Evolutionary conservation across 2,888 invertebrate species (phyloP).

Genomic region (Patella caerulea): DNA sequence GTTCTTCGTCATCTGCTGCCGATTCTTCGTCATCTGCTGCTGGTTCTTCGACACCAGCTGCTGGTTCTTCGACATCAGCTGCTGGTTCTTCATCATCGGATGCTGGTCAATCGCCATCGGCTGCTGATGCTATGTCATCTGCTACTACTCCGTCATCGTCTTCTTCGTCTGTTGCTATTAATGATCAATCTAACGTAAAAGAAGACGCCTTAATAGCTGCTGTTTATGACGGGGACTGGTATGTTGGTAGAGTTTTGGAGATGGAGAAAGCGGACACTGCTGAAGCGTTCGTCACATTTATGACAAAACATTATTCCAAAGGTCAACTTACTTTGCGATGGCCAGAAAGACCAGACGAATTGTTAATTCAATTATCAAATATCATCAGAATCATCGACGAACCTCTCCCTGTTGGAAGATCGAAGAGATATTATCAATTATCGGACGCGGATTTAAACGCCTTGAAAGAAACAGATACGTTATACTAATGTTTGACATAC

Average conservation of each 20-base stretch:
- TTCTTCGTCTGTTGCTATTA: not conserved
- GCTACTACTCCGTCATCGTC: too few relatives aligned
- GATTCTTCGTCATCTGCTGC: too few relatives aligned
- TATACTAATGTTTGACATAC: too few relatives aligned
- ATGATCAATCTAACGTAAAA: not conserved
- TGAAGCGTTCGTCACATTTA: not conserved
- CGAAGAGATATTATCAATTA: too few relatives aligned
- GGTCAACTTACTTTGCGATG: not conserved
- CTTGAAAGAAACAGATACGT: too few relatives aligned
- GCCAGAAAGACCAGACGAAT: not conserved
- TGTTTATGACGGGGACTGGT: not conserved
- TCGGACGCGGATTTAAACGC: too few relatives aligned
- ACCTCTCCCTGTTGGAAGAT: not conserved
- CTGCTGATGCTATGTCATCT: too few relatives aligned
- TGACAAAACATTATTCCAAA: not conserved
- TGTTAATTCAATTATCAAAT: not conserved
- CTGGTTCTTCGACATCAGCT: too few relatives aligned
- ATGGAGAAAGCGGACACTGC: not conserved
- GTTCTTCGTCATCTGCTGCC: not conserved
- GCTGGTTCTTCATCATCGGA: too few relatives aligned
- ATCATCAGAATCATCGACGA: not conserved
- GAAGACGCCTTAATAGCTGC: not conserved
- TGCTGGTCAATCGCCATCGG: too few relatives aligned
- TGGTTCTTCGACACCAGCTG: too few relatives aligned
- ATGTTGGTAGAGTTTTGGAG: not conserved